Evolutionary conservation across 2,797 vertebrate genomes (phyloP), one percentile per base, ranked within the genome.

Genomic region (Balearica regulorum): DNA sequence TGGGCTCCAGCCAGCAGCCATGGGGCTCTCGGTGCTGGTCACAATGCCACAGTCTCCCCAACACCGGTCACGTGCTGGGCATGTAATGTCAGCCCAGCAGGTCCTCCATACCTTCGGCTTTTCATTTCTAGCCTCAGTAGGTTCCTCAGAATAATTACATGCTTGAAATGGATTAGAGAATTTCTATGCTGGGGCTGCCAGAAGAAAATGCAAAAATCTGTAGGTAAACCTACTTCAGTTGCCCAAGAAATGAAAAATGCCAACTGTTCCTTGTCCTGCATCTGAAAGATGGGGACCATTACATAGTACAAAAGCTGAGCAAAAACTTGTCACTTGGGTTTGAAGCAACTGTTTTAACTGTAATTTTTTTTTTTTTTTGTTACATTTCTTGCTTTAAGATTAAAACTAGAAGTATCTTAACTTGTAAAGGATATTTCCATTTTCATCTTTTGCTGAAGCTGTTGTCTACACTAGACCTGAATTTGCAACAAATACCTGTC

Each of bases 111-210:
- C 71, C 83, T 8, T 12, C 44, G 76, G 55, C 48, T 94, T 80
- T 78, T 77, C 87, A 96, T 95, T 94, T 89, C 84, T 60, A 91
- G 48, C 53, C 49, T 82, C 94, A 89, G 68, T 71, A 73, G 76
- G 82, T 46, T 94, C 53, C 87, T 55, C 53, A 43, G 33, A 87
- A 46, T 43, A 75, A 89, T 78, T 71, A 53, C 2, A 3, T 66
- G 44, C 68, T 92, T 68, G 28, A 66, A 71, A 83, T 60, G 68
- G 28, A 28, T 70, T 55, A 77, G 20, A 70, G 17, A 53, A 77
- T 75, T 55, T 91, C 68, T 68, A 0, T 12, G 4, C 44, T 17
- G 28, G 69, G 35, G 4, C 39, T 68, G 60, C 41, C 35, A 64
- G 78, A 2, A 24, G 54, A 28, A 17, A 60, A 83, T 31, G 68